Percentiles rank a stretch among this genome's conserved stretches.
These are phyloP conservation scores for Gymnocheta viridis DNA, from an alignment of 2,888 invertebrate species.

Conservation along the genomic window DNA sequence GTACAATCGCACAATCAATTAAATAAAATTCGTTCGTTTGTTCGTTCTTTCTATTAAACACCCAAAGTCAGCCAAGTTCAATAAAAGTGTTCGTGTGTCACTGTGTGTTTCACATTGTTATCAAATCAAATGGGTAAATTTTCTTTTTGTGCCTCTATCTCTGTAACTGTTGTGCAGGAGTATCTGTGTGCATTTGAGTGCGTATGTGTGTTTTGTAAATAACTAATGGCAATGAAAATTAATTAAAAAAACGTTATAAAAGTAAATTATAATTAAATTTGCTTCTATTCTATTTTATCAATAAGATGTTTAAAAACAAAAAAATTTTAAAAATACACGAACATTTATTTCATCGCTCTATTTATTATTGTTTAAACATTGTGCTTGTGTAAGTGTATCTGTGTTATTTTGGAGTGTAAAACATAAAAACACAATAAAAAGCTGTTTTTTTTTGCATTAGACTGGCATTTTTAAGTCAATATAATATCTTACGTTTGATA, in stretches of 20 bases:
- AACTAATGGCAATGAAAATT: conserved; percentile 62
- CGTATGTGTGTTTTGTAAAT: conserved; percentile 44
- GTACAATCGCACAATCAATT: conserved; percentile 1
- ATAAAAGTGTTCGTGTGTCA: conserved; percentile 43
- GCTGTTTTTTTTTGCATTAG: conserved; percentile 49
- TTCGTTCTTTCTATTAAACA: conserved; percentile 48
- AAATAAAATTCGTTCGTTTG: conserved; percentile 13
- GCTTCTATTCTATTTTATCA: conserved; percentile 42
- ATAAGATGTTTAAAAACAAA: conserved; percentile 20
- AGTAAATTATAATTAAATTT: conserved; percentile 67
- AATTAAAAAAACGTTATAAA: conserved; percentile 39
- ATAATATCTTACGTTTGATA: conserved; percentile 35
- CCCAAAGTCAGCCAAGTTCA: conserved; percentile 69
- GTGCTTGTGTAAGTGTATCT: not conserved
- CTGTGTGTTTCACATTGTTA: conserved; percentile 34
- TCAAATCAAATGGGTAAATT: conserved; percentile 58
- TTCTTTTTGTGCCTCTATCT: conserved; percentile 21
- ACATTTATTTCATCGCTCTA: conserved; percentile 46
- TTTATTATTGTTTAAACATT: conserved; percentile 35
- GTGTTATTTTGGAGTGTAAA: conserved; percentile 15
- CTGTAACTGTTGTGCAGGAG: not conserved
- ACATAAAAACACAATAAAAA: conserved; percentile 6
- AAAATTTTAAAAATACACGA: conserved; percentile 27
- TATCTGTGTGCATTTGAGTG: not conserved
- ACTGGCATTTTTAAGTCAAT: conserved; percentile 48